Evolutionary conservation across 2,888 invertebrate species (phyloP), one percentile per base, ranked within the genome.

Genomic region (Drepanosiphum platanoidis): DNA sequence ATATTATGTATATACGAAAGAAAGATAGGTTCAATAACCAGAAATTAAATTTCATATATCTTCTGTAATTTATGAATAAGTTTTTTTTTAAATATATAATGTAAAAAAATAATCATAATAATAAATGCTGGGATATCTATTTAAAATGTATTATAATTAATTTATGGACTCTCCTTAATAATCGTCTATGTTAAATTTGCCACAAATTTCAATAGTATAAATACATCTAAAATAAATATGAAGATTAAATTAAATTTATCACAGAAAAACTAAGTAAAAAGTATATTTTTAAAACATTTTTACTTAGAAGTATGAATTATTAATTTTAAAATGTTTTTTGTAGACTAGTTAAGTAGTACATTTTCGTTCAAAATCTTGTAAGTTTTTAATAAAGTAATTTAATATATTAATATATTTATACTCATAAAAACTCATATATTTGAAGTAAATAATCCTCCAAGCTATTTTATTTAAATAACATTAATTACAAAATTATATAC

Each of bases 241-340:
- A 61, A 61, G 11, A 8, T 61, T 34, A 34, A 34, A 7, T 34
- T 15, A 68, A 72, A 30, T 46, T 58, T 75, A 75, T 75, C 75
- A 75, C 75, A 75, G 74, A 75, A 34, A 58, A 52, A 75, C 74
- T 58, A 74, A 52, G 74, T 52, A 74, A 74, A 74, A 72, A 22
- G 34, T 1, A 74, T 74, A 36, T 34, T 9, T 52, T 52, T 72
- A 3, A 58, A 58, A 3, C n/a, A n/a, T 58, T 18, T 30, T 75
- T 52, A 72, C 30, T 72, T 70, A 71, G 71, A 42, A 8, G 30
- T 42, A 71, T 42, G 42, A 42, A 11, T 42, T 39, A 42, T 39
- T 15, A 1, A 70, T 70, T 71, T 46, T 74, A 22, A 32, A 74
- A 32, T 58, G 9, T 75, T 58, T 58, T 22, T 34, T 34, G 34